Evolutionary conservation across 2,888 invertebrate genomes (phyloP).

Genomic region (Ophioninae sp.): DNA sequence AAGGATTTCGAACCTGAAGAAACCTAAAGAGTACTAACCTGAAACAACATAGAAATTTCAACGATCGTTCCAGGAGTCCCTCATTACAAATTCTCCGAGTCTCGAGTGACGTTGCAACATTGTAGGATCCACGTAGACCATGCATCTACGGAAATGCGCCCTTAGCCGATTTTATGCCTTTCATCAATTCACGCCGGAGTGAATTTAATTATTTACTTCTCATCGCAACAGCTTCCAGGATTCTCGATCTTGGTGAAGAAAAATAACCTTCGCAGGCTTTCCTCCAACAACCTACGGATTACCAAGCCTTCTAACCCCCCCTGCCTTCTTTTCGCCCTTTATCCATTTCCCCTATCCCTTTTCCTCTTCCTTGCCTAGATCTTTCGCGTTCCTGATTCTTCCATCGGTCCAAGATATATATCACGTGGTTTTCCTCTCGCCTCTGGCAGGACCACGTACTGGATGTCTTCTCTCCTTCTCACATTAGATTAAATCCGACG

Average conservation of each 20-base stretch:
- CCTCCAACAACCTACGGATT: slow-evolving; percentile 43
- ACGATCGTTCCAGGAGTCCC: not conserved
- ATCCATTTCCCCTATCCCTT: not conserved
- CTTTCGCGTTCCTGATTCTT: slow-evolving; percentile 47
- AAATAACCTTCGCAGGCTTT: slow-evolving; percentile 55
- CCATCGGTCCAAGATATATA: slow-evolving; percentile 38
- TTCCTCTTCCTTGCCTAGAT: slow-evolving; percentile 42
- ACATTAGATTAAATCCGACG: slow-evolving; percentile 75
- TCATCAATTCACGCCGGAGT: slow-evolving; percentile 68
- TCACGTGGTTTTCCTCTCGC: slow-evolving; percentile 48
- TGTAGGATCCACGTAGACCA: not conserved
- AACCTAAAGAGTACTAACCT: not conserved
- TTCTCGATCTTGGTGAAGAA: slow-evolving; percentile 60
- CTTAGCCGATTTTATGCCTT: slow-evolving; percentile 51
- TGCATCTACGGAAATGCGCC: slow-evolving; percentile 27
- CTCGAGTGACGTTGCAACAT: not conserved
- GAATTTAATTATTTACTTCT: slow-evolving; percentile 74
- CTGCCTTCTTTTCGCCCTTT: slow-evolving; percentile 36
- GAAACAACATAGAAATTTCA: not conserved
- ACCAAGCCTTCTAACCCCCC: slow-evolving; percentile 17
- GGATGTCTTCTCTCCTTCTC: slow-evolving; percentile 55
- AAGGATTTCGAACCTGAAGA: no score
- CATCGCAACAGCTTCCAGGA: slow-evolving; percentile 55
- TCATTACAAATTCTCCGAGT: not conserved
- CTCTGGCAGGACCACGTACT: slow-evolving; percentile 17